Base-by-base conservation (phyloP, 2,888 invertebrate genomes). In the Choreutis nemorana region DNA sequence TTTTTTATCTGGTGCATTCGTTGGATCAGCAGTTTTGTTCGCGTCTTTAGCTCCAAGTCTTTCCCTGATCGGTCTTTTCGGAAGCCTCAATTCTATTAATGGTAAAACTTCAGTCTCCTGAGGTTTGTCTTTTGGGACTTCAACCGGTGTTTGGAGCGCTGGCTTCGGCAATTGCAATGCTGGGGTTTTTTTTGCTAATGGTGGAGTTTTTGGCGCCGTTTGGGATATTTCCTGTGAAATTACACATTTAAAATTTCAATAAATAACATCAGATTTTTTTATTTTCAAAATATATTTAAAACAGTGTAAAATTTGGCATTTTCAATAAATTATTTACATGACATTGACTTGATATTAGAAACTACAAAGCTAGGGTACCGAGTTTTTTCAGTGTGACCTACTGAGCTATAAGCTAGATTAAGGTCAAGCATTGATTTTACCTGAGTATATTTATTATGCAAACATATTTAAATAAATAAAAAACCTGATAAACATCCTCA, bases 401-500 rank as follows among this genome's bases (percentile, higher is more conserved):
- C n/a, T n/a, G n/a, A n/a, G n/a, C n/a, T n/a, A n/a, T n/a, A n/a
- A n/a, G n/a, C n/a, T n/a, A n/a, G n/a, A n/a, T n/a, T n/a, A n/a
- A n/a, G n/a, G n/a, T n/a, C n/a, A n/a, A n/a, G n/a, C n/a, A n/a
- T n/a, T n/a, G n/a, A n/a, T n/a, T n/a, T n/a, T n/a, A n/a, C n/a
- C n/a, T 18, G 8, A 18, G 18, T 18, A 25, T n/a, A 14, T 20
- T 12, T 18, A n/a, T 11, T 8, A n/a, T 27, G 21, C 10, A 12
- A 8, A 15, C n/a, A 11, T 18, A 11, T 14, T 2, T 23, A 21
- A 2, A 14, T 21, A 12, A 4, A 7, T 16, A 9, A 23, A 8
- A 25, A 46, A 77, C 78, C 64, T 70, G 72, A 50, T 63, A 64
- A 2, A 71, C 71, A 57, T 80, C 79, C 41, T 79, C 80, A 33